Percentiles rank a stretch among this genome's conserved stretches.
Evolutionary conservation across 1,140 invertebrate species (phyloP).

Genomic region (Aphelenchoides fujianensis): DNA sequence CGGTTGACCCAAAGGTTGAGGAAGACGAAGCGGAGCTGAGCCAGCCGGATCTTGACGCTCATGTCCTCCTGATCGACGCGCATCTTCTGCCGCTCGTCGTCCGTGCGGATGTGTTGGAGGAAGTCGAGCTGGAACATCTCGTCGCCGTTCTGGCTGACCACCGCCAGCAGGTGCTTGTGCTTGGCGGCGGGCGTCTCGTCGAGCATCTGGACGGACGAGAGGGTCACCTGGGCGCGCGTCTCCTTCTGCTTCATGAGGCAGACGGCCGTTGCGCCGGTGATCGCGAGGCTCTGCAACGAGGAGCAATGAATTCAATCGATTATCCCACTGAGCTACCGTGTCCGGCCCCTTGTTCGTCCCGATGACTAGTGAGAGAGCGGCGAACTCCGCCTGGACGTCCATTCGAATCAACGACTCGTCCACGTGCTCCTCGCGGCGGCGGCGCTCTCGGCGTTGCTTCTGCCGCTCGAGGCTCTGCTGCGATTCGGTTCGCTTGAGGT

Average conservation of each 20-base stretch:
- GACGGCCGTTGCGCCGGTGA: conserved; percentile 27
- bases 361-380: conserved; percentile 35
- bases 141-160: neutral
- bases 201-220: conserved; percentile 46
- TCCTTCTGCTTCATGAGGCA: conserved; percentile 44
- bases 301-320: conserved; percentile 5
- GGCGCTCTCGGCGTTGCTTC: conserved; percentile 12
- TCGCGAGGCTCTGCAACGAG: conserved; percentile 33
- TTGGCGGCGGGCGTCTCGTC: conserved; percentile 39
- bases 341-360: conserved; percentile 45
- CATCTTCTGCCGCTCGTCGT: conserved; percentile 46
- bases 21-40: conserved; percentile 67
- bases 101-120: conserved; percentile 27
- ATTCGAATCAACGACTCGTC: conserved; percentile 38
- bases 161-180: conserved; percentile 46
- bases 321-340: conserved; percentile 38
- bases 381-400: conserved; percentile 37
- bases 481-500: too few species aligned
- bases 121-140: conserved; percentile 8
- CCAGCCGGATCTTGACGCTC: conserved; percentile 71
- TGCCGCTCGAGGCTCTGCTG: too few species aligned
- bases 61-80: conserved; percentile 69
- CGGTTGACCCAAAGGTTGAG: conserved; percentile 73
- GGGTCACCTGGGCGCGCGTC: conserved; percentile 42
- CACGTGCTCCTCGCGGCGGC: conserved; percentile 22